These are phyloP conservation scores for Congeria kusceri DNA, from an alignment of 2,888 invertebrate species.

Conservation along the genomic window DNA sequence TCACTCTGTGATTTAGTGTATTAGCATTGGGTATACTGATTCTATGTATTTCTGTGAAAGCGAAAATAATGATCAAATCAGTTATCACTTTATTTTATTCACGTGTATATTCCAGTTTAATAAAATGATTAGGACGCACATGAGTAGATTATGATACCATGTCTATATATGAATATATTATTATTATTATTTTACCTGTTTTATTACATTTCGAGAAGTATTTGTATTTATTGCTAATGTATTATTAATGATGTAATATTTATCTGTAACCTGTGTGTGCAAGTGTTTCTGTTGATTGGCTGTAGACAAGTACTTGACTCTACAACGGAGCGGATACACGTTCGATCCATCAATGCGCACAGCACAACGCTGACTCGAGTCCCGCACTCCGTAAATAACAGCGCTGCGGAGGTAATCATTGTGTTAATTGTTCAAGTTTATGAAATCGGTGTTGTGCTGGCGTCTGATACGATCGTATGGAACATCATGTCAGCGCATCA, in stretches of 20 bases:
- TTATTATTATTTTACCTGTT: too few relatives aligned
- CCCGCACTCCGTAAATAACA: constrained; percentile 47
- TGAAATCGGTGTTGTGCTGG: constrained; percentile 31
- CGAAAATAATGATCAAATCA: too few relatives aligned
- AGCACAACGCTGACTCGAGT: constrained; percentile 57
- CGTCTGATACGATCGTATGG: constrained; percentile 3
- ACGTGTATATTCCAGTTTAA: too few relatives aligned
- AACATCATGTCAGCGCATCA: background rate
- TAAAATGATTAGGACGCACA: too few relatives aligned
- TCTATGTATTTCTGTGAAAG: too few relatives aligned
- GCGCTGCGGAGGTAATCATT: constrained; percentile 20
- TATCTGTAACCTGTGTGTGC: constrained; percentile 58
- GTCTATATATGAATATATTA: too few relatives aligned
- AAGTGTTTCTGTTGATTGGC: constrained; percentile 47
- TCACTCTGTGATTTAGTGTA: background rate
- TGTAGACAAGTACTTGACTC: constrained; percentile 76
- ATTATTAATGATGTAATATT: constrained; percentile 63
- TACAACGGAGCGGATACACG: constrained; percentile 69
- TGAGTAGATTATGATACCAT: too few relatives aligned
- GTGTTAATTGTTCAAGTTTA: constrained; percentile 39
- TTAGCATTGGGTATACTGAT: too few relatives aligned
- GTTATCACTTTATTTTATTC: too few relatives aligned
- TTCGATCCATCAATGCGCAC: constrained; percentile 45
- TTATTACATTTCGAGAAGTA: constrained; percentile 40
- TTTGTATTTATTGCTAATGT: constrained; percentile 67